Conservation (phyloP, 2,888 invertebrate genomes). For the Cephus runcator region DNA sequence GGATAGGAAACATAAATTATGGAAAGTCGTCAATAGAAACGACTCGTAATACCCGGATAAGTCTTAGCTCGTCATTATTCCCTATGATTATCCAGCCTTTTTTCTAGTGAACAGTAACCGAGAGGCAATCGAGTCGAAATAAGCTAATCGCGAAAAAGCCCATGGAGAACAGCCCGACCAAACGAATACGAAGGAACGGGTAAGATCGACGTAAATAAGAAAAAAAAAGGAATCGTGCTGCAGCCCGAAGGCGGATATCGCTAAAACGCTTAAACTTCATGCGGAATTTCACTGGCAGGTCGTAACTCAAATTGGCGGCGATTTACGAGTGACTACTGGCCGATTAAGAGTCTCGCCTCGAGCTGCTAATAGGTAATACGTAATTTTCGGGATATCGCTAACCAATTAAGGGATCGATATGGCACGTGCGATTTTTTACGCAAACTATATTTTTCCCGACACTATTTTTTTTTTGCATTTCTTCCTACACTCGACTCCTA, state of each 20-base stretch:
- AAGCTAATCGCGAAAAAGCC: not conserved
- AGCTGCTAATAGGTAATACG: conserved; percentile 13
- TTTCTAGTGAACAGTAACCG: not conserved
- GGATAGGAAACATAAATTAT: not conserved
- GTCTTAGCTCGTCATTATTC: not conserved
- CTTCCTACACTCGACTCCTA: not conserved
- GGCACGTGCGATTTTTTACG: not conserved
- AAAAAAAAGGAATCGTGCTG: not conserved
- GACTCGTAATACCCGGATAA: not conserved
- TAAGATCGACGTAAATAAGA: not conserved
- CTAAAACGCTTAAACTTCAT: not conserved
- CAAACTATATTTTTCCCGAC: not conserved
- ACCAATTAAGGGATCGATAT: conserved; percentile 11
- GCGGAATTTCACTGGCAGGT: conserved; percentile 18
- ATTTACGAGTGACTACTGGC: conserved; percentile 24
- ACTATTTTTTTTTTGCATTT: not conserved
- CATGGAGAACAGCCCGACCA: not conserved
- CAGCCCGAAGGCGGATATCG: not conserved
- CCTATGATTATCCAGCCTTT: not conserved
- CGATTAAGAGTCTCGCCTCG: conserved; percentile 19
- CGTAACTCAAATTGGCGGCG: conserved; percentile 21
- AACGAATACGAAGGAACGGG: not conserved
- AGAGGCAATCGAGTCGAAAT: not conserved
- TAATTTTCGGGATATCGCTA: conserved; percentile 16
- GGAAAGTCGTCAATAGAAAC: not conserved